These are phyloP conservation scores for Pituophis catenifer DNA, from an alignment of 2,113 vertebrate genomes.

Conservation along the genomic window DNA sequence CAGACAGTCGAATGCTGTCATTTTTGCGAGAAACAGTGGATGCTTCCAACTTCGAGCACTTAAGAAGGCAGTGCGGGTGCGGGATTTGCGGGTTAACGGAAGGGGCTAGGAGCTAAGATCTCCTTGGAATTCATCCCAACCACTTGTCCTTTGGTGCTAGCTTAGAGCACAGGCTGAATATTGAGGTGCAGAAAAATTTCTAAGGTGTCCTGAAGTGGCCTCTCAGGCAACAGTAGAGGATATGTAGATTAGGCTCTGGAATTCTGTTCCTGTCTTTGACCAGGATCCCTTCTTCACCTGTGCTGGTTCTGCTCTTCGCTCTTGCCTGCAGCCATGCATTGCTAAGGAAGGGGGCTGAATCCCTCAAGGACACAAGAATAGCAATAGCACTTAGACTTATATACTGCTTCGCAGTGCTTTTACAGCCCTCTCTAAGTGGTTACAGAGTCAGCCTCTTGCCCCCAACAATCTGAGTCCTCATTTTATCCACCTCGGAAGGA, in stretches of 20 bases:
- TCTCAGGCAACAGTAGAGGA: neutral
- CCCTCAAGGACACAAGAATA: neutral
- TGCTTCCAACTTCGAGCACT: neutral
- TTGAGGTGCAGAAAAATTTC: neutral
- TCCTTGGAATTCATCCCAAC: neutral
- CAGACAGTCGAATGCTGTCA: conserved; percentile 19
- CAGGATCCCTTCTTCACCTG: neutral
- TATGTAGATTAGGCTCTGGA: neutral
- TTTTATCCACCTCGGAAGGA: too few species aligned
- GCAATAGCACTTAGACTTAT: too few species aligned
- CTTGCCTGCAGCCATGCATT: neutral
- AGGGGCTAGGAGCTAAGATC: too few species aligned
- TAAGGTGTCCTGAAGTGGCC: neutral
- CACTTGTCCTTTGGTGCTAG: neutral
- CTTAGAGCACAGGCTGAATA: neutral
- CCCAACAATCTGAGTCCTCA: too few species aligned
- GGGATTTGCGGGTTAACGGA: accelerated
- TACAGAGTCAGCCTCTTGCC: too few species aligned
- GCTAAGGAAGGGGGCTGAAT: neutral
- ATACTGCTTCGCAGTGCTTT: too few species aligned
- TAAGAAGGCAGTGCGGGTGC: too few species aligned
- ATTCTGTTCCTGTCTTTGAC: neutral
- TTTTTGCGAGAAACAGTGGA: conserved; percentile 16
- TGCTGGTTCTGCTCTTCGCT: neutral
- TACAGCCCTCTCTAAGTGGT: too few species aligned